A percentile compares a stretch with the other conserved stretches of the same genome.
Conservation (phyloP, 2,888 invertebrate species). For the Patella pellucida region DNA sequence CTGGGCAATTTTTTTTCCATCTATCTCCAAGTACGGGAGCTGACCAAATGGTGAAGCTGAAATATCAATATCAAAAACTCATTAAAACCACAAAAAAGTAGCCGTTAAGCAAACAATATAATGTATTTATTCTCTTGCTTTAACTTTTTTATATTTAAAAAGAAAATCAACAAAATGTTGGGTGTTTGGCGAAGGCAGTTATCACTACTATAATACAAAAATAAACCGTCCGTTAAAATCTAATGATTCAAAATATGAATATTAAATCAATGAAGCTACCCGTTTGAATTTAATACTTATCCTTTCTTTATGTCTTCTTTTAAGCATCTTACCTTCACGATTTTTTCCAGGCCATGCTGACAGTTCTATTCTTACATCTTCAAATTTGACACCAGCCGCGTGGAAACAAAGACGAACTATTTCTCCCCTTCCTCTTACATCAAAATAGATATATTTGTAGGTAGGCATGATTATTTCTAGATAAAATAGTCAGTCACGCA, state of each 20-base stretch:
- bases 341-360: conserved; percentile 31
- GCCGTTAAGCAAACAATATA: no score
- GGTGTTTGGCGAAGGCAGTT: background rate
- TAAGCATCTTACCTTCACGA: conserved; percentile 30
- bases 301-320: no score
- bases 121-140: no score
- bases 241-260: no score
- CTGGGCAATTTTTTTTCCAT: conserved; percentile 23
- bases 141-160: background rate
- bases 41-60: conserved; percentile 25
- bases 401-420: conserved; percentile 29
- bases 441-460: conserved; percentile 37
- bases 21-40: conserved; percentile 25
- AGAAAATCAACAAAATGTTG: background rate
- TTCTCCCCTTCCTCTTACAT: conserved; percentile 37
- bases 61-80: background rate
- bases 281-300: no score
- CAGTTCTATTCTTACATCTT: conserved; percentile 30
- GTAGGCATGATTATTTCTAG: conserved; percentile 19
- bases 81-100: background rate
- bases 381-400: conserved; percentile 31
- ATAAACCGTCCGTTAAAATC: no score
- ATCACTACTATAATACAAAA: no score
- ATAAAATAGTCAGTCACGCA: no score
- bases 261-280: no score